Base-by-base conservation (phyloP, 2,113 vertebrate species). In the Sapayoa aenigma region DNA sequence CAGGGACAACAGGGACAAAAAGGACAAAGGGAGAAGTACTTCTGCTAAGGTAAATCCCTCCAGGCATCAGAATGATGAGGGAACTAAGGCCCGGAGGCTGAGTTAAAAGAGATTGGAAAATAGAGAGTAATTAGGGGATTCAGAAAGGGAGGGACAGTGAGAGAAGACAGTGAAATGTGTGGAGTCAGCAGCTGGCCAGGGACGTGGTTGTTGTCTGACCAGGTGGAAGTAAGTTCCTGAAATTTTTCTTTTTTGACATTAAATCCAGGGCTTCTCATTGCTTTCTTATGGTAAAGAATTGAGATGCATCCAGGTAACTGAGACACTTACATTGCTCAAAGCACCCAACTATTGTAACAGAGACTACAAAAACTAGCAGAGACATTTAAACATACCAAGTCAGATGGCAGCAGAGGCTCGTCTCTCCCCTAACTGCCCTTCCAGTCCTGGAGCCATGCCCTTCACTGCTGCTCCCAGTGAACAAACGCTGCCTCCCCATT, bases 1-100 rank as follows among this genome's bases (percentile, higher is more conserved):
- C 93, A 97, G 96, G 94, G 98, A 98, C 55, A 95, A 63, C 44
- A 97, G 97, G 83, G 98, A 98, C 84, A 98, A 93, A 79, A 98
- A 96, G 91, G 98, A 98, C 74, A 97, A 96, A 94, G 96, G 96
- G 79, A 96, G 80, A 65, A 97, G 47, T 52, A 42, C 89, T 95
- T 56, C 93, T 41, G 90, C 94, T 30, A 97, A 96, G 97, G 98
- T 98, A 97, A 89, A 49, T 88, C 46, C 22, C 24, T 86, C 28
- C 44, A 37, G 42, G 47, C 4, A 4, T 83, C 87, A 77, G 81
- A 73, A 50, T 13, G 42, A 49, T 81, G 49, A n/a, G 44, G 60
- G 44, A 41, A n/a, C n/a, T 33, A 14, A 83, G 53, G 47, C 42
- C 55, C 39, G 59, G 65, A 85, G 37, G 24, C 79, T 93, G 63